A percentile compares a stretch with the other conserved stretches of the same genome.
phyloP scores from a whole-genome alignment of 2,888 invertebrate species.

The Campoplex capitator region DNA sequence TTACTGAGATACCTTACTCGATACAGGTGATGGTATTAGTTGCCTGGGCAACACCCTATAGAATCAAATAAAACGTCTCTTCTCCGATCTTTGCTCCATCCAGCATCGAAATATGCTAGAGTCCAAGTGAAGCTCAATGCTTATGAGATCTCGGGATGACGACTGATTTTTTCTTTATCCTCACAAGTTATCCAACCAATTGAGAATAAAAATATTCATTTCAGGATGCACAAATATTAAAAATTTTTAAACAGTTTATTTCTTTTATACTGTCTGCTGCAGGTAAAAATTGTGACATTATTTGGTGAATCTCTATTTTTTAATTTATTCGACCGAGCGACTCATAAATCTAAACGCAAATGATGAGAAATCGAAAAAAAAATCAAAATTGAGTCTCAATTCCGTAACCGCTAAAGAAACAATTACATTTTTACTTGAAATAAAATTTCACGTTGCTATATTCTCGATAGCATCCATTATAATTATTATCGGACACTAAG shows the following conservation, averaged over 20 bases:
- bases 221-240: not conserved
- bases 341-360: too few species aligned
- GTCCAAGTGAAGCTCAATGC: slow-evolving; percentile 9
- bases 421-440: not conserved
- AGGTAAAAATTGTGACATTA: not conserved
- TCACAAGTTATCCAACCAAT: not conserved
- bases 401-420: not conserved
- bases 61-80: slow-evolving; percentile 55
- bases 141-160: slow-evolving; percentile 21
- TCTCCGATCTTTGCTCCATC: slow-evolving; percentile 28
- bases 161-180: slow-evolving; percentile 9
- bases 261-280: not conserved
- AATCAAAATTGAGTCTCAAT: too few species aligned
- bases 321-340: too few species aligned
- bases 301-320: too few species aligned
- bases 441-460: not conserved
- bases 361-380: not conserved
- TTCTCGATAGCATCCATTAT: not conserved
- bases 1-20: slow-evolving; percentile 44
- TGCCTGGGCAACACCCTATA: slow-evolving; percentile 78
- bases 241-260: not conserved
- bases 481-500: not conserved
- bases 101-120: not conserved
- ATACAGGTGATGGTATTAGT: slow-evolving; percentile 74
- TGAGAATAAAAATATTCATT: not conserved